phyloP scores from a whole-genome alignment of 2,797 vertebrate species.

The Pelodytes ibericus region DNA sequence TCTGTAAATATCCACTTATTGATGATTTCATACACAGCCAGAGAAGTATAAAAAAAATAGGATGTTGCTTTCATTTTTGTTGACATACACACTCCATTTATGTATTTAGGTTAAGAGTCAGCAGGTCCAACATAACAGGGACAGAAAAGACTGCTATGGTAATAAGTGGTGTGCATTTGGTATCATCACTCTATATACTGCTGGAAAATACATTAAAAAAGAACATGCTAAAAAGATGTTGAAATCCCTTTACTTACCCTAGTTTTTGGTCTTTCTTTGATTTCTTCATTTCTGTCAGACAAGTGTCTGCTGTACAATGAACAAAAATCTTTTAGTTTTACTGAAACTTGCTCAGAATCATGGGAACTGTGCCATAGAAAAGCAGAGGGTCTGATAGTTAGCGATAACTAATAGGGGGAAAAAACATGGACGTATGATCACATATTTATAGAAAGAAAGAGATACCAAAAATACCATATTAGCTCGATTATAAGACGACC shows the following conservation, averaged over 20 bases:
- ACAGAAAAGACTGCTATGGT: slow-evolving; percentile 35
- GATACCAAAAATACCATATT: no score
- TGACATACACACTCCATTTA: not conserved
- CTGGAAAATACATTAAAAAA: slow-evolving; percentile 45
- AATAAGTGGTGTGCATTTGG: slow-evolving; percentile 41
- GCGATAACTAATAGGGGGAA: no score
- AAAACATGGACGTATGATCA: no score
- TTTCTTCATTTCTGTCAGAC: slow-evolving; percentile 38
- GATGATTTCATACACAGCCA: slow-evolving; percentile 4
- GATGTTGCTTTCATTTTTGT: not conserved
- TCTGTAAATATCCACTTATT: slow-evolving; percentile 3
- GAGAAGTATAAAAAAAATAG: not conserved
- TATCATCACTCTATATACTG: slow-evolving; percentile 43
- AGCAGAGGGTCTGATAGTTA: no score
- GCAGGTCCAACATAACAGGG: slow-evolving; percentile 2
- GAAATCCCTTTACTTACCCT: slow-evolving; percentile 27
- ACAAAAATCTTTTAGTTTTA: not conserved
- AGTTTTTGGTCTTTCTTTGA: slow-evolving; percentile 47
- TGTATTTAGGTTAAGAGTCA: slow-evolving; percentile 28
- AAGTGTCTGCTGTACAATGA: slow-evolving; percentile 39
- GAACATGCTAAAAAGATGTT: slow-evolving; percentile 39
- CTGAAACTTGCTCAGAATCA: no score
- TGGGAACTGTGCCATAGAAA: no score
- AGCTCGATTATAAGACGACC: no score
- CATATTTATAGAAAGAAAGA: no score